Base-by-base conservation (phyloP, 1,140 invertebrate species). In the Bombus difficillimus region DNA sequence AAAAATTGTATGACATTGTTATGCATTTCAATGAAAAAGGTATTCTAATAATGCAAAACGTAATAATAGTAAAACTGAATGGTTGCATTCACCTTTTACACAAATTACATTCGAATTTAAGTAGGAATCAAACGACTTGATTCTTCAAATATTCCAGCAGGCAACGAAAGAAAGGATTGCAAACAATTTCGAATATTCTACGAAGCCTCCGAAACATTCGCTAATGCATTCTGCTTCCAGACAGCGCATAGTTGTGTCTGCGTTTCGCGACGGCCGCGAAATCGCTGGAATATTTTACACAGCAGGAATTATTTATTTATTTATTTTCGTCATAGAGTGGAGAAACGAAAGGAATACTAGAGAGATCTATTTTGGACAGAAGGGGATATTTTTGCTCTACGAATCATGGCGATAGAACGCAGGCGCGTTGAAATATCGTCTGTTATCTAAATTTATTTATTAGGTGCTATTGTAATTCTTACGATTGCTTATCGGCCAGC, bases 391-490 rank as follows among this genome's bases (percentile, higher is more conserved):
- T 53, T 22, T 53, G 5, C 18, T 53, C 18, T 15, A 6, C 37
- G 59, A 41, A 39, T 43, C 37, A 28, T 13, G 18, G 15, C 25
- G 32, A 47, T 57, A 32, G 28, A 57, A 73, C 69, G 41, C 41
- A 47, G 25, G n/a, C 53, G 43, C 59, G 76, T 41, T 69, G 66
- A 86, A 77, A 41, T 82, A 85, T 88, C 64, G 62, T 43, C 18
- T 39, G 62, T 74, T 81, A 81, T 86, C 78, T 85, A 59, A 88
- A 77, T 85, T 85, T 85, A 89, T 89, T 82, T 89, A 88, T 88
- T 88, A 88, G 66, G 53, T 68, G 73, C 72, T 78, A 75, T 88
- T 88, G 53, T 78, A 88, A 88, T 88, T 88, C 82, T 77, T 85
- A 39, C 72, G 69, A 81, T 88, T 85, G 86, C 82, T 89, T 88